Base-by-base conservation (phyloP, 1,140 invertebrate genomes). In the Maniola jurtina region DNA sequence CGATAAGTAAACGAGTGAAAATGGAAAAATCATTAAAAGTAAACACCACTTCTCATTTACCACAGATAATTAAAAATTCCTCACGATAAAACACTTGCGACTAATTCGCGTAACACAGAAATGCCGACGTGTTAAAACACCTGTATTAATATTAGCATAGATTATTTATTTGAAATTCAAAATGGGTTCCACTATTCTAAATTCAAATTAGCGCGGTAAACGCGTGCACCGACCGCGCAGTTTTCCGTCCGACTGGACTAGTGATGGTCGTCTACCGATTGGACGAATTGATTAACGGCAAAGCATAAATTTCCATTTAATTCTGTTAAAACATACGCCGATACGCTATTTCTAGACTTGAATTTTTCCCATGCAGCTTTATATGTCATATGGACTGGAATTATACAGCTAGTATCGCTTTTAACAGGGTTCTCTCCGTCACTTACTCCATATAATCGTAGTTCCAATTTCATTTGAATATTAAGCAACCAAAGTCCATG, bases 171-270 rank as follows among this genome's bases (percentile, higher is more conserved):
- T 34, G 42, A 52, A 52, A 55, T 55, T 15, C 6, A 50, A 25
- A 14, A n/a, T 47, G 13, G 5, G 45, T 47, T 47, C 45, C 7
- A 50, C 5, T 16, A 34, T 64, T 64, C 55, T 33, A 50, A 58
- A 58, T 58, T 61, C 50, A 42, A 71, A 64, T 61, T 61, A 13
- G 54, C 65, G 65, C 70, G 70, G 61, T 38, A 61, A 63, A 66
- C 69, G 64, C 70, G 70, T 54, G 61, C 66, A 59, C 42, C 59
- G 35, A 62, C 47, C 62, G 54, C 66, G 62, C 66, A 59, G 70
- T 33, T 60, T 47, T 16, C 60, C 65, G 70, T 64, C 36, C 64
- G 58, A 72, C 70, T 72, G 62, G 9, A 47, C 36, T 64, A 64
- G 65, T 67, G 65, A 58, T 64, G 62, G 33, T 25, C 15, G 52